Percentiles rank a stretch among this genome's conserved stretches.
These are phyloP conservation scores for Lytechinus variegatus DNA, from an alignment of 35 echinoderm and acorn worm species.

Conservation along the genomic window DNA sequence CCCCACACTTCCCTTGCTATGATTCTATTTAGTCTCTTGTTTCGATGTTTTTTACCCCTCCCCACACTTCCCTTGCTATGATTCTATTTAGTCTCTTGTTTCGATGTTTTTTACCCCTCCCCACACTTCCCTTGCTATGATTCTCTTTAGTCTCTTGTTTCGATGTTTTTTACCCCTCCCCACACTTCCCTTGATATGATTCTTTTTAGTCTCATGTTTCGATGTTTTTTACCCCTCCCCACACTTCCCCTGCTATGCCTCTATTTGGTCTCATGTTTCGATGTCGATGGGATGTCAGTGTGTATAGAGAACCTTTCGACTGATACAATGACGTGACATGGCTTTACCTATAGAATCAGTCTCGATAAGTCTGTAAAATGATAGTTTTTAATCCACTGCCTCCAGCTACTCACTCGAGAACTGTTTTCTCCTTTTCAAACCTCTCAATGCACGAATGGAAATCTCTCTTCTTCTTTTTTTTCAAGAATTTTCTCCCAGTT, in stretches of 20 bases:
- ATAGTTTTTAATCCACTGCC: slow-evolving; percentile 42
- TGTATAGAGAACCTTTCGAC: background rate
- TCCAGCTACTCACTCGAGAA: slow-evolving; percentile 27
- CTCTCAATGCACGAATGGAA: background rate
- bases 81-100: no score
- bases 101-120: no score
- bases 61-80: no score
- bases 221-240: background rate
- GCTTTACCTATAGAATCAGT: background rate
- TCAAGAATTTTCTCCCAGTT: background rate
- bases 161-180: no score
- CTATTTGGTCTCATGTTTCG: background rate
- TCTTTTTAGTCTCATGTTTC: background rate
- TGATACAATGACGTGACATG: background rate
- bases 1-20: no score
- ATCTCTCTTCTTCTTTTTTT: slow-evolving; percentile 17
- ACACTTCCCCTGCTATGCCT: background rate
- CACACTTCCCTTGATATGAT: no score
- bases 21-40: no score
- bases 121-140: no score
- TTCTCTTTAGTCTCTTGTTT: no score
- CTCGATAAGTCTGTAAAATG: slow-evolving; percentile 34
- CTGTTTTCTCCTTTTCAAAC: background rate
- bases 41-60: no score
- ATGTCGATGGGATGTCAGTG: background rate